Conservation (phyloP, 2,113 vertebrate genomes). For the Bufo bufo region DNA sequence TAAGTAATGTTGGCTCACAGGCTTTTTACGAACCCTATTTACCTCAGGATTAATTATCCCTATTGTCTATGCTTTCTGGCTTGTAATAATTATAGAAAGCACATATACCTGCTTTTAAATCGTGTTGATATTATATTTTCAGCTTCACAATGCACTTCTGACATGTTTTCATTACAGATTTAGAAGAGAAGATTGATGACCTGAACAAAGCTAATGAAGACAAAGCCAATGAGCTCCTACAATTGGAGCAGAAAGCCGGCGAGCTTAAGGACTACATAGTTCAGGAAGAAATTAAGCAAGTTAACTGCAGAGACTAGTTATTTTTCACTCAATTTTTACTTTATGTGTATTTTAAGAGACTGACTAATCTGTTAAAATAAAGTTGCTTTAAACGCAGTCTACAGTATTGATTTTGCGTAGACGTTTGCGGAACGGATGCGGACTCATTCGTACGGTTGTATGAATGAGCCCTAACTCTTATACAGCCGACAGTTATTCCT, state of each 20-base stretch:
- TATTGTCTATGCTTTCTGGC: too few relatives aligned
- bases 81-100: not conserved
- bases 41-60: not conserved
- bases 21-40: not conserved
- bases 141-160: conserved; percentile 7
- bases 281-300: conserved; percentile 69
- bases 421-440: too few relatives aligned
- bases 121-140: not conserved
- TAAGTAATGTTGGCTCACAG: too few relatives aligned
- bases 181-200: conserved; percentile 79
- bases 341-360: not conserved
- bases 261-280: conserved; percentile 74
- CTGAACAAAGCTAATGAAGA: conserved; percentile 72
- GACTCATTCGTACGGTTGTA: too few relatives aligned
- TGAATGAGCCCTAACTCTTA: too few relatives aligned
- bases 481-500: too few relatives aligned
- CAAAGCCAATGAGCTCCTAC: conserved; percentile 73
- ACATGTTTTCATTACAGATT: conserved; percentile 70
- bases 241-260: conserved; percentile 70
- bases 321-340: not conserved
- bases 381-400: too few relatives aligned
- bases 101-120: not conserved
- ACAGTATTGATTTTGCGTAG: too few relatives aligned
- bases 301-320: conserved; percentile 70
- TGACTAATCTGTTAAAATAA: too few relatives aligned